Conservation (phyloP, 2,797 vertebrate species). For the Chelon labrosus region DNA sequence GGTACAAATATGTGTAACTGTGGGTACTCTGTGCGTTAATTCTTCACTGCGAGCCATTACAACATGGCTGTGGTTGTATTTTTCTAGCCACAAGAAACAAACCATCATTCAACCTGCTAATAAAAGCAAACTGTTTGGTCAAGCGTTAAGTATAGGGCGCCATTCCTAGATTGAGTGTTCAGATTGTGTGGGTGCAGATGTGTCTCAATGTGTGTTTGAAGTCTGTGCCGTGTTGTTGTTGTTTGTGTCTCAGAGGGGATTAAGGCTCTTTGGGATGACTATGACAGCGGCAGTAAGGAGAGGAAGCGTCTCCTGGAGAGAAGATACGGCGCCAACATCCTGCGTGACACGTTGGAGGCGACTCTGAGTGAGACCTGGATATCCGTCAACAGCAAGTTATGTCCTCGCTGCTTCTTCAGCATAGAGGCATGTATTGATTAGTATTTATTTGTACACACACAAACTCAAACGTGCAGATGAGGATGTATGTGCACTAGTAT, state of each 20-base stretch:
- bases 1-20: conserved; percentile 37
- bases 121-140: background rate
- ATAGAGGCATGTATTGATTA: conserved; percentile 83
- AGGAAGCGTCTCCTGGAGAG: conserved; percentile 82
- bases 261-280: conserved; percentile 82
- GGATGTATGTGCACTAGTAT: no score
- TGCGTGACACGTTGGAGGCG: conserved; percentile 74
- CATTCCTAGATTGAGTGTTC: background rate
- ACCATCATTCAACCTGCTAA: background rate
- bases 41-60: no score
- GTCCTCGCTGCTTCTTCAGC: conserved; percentile 85
- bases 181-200: background rate
- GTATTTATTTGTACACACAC: background rate
- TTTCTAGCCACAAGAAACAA: no score
- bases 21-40: no score
- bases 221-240: background rate
- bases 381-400: conserved; percentile 84
- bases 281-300: conserved; percentile 79
- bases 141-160: background rate
- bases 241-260: conserved; percentile 81
- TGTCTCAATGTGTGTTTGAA: conserved; percentile 8
- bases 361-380: conserved; percentile 85
- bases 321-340: conserved; percentile 80
- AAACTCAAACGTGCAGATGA: background rate
- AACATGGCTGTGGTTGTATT: background rate